Conservation (phyloP, 2,797 vertebrate genomes). For the Heteromormyrus szaboi region DNA sequence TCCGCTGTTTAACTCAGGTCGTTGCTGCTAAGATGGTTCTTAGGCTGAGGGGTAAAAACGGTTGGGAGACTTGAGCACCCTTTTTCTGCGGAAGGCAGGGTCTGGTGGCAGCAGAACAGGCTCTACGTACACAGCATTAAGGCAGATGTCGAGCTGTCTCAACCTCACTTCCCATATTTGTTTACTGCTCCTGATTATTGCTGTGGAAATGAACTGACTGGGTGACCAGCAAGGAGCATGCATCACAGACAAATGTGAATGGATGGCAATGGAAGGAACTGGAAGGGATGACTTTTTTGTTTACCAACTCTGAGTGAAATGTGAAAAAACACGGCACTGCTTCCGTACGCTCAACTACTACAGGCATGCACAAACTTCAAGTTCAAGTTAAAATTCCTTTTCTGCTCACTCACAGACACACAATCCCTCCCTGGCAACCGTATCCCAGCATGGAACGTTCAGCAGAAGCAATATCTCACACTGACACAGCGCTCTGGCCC, state of each 20-base stretch:
- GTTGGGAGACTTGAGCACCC: neutral
- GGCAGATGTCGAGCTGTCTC: neutral
- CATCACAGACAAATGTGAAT: neutral
- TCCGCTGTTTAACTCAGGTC: conserved; percentile 3
- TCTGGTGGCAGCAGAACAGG: neutral
- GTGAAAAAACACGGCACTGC: neutral
- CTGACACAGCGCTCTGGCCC: neutral
- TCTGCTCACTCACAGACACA: neutral
- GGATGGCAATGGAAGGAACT: neutral
- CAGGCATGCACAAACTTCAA: conserved; percentile 4
- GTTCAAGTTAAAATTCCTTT: neutral
- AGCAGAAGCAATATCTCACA: neutral
- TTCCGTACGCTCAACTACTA: neutral
- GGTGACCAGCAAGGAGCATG: neutral
- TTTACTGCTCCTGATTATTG: neutral
- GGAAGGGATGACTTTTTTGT: neutral
- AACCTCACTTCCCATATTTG: neutral
- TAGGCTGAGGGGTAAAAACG: conserved; percentile 1
- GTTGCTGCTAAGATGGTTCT: neutral
- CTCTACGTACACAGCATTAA: neutral
- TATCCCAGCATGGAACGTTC: neutral
- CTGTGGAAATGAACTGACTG: neutral
- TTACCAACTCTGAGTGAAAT: neutral
- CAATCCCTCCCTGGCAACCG: neutral
- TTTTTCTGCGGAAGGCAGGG: neutral